Evolutionary conservation across 2,797 vertebrate genomes (phyloP).

Genomic region (Rhabdomys pumilio): DNA sequence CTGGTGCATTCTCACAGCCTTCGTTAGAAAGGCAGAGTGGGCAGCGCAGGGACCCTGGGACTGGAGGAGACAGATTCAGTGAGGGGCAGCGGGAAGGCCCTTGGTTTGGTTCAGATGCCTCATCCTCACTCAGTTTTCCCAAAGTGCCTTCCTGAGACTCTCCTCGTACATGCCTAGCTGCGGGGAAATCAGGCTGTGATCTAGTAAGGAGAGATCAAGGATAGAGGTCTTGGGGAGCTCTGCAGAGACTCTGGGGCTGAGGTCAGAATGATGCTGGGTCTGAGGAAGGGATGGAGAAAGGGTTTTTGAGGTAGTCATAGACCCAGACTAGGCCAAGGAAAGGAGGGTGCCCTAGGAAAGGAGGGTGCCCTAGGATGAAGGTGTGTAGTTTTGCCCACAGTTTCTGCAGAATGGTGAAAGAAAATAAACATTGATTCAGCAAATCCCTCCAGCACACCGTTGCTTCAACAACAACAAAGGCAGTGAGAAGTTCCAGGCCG

Average conservation of each 20-base stretch:
- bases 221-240: not conserved
- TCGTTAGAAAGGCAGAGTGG: constrained; percentile 49
- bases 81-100: not conserved
- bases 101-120: not conserved
- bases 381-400: not conserved
- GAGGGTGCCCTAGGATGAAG: not conserved
- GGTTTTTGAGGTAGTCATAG: not conserved
- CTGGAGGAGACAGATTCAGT: not conserved
- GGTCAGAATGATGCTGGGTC: not conserved
- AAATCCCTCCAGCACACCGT: not conserved
- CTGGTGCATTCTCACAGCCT: not conserved
- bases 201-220: not conserved
- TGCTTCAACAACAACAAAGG: not conserved
- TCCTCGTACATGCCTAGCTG: not conserved
- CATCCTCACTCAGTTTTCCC: no score
- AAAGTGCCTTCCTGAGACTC: fast-evolving
- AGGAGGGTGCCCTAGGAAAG: no score
- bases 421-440: fast-evolving
- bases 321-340: not conserved
- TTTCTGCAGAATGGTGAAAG: not conserved
- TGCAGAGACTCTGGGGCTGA: not conserved
- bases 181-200: not conserved
- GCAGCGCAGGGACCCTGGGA: not conserved
- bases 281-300: not conserved
- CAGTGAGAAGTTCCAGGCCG: not conserved